Percentiles rank a stretch among this genome's conserved stretches.
phyloP scores from a whole-genome alignment of 2,888 invertebrate species.

The Gandaritis pyraliata region DNA sequence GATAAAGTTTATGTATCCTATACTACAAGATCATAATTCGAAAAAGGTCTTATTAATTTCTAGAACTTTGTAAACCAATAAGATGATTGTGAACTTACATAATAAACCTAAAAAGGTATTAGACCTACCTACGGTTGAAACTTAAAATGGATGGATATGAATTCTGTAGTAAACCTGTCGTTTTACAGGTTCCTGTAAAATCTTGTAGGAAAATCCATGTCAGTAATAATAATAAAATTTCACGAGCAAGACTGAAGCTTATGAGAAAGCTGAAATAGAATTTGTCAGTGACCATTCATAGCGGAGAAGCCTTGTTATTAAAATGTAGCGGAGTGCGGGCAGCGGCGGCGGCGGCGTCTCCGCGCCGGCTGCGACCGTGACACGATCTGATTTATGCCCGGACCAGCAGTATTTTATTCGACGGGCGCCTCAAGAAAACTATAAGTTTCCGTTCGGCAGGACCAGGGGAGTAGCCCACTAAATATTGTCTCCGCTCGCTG shows the following conservation, averaged over 20 bases:
- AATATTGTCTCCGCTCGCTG: constrained; percentile 81
- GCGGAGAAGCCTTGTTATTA: constrained; percentile 76
- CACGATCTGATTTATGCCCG: constrained; percentile 80
- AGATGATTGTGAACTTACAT: too few relatives aligned
- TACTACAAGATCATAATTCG: neutral
- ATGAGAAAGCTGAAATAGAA: constrained; percentile 75
- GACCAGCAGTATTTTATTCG: constrained; percentile 83
- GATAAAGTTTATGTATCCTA: constrained; percentile 5
- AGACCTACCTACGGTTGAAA: too few relatives aligned
- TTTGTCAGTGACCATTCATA: constrained; percentile 80
- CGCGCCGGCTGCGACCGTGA: constrained; percentile 77
- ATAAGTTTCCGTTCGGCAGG: constrained; percentile 83
- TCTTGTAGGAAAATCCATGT: constrained; percentile 1
- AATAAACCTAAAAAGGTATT: too few relatives aligned
- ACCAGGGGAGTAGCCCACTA: constrained; percentile 80
- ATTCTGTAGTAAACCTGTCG: neutral
- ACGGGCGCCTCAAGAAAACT: constrained; percentile 83
- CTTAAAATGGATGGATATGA: too few relatives aligned
- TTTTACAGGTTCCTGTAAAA: constrained; percentile 15
- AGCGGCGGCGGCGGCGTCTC: constrained; percentile 57
- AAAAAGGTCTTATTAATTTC: too few relatives aligned
- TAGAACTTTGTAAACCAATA: too few relatives aligned
- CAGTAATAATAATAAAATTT: constrained; percentile 64
- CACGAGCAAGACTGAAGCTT: constrained; percentile 69
- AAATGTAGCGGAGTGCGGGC: constrained; percentile 72